Conservation (phyloP, 2,797 vertebrate species). For the Parauchenoglanis punctatus region DNA sequence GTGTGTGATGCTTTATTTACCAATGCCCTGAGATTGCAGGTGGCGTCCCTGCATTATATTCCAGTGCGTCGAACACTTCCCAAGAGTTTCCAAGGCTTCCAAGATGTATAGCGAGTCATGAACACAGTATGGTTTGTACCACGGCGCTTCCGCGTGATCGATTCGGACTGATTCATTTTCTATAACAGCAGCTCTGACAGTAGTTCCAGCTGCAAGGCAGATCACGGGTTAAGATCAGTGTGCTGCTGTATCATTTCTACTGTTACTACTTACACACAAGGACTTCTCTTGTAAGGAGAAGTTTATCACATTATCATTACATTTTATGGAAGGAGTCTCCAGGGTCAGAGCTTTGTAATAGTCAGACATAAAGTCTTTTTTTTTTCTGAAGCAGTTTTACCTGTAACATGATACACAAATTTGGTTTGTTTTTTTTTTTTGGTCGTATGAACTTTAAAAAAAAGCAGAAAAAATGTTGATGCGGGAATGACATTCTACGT, state of each 20-base stretch:
- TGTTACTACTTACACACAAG: background rate
- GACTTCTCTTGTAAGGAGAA: background rate
- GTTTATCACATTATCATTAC: background rate
- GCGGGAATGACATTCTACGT: background rate
- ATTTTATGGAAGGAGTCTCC: background rate
- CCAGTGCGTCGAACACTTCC: constrained; percentile 67
- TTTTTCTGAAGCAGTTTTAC: background rate
- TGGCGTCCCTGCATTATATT: constrained; percentile 81
- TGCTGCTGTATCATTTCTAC: background rate
- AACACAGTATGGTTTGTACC: constrained; percentile 68
- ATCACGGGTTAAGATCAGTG: too few species aligned
- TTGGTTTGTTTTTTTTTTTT: too few species aligned
- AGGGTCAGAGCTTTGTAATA: background rate
- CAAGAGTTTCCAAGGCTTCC: constrained; percentile 72
- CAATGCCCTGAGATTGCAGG: constrained; percentile 72
- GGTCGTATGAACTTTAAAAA: too few species aligned
- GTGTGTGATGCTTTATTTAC: constrained; percentile 62
- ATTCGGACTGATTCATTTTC: background rate
- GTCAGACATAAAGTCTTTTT: background rate
- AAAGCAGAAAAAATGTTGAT: background rate
- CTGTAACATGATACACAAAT: background rate
- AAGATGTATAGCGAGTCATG: constrained; percentile 88
- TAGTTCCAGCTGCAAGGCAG: background rate
- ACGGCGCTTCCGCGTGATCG: background rate
- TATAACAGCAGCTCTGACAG: background rate